Evolutionary conservation across 1,140 invertebrate genomes (phyloP).

Genomic region (Dendrolimus kikuchii): DNA sequence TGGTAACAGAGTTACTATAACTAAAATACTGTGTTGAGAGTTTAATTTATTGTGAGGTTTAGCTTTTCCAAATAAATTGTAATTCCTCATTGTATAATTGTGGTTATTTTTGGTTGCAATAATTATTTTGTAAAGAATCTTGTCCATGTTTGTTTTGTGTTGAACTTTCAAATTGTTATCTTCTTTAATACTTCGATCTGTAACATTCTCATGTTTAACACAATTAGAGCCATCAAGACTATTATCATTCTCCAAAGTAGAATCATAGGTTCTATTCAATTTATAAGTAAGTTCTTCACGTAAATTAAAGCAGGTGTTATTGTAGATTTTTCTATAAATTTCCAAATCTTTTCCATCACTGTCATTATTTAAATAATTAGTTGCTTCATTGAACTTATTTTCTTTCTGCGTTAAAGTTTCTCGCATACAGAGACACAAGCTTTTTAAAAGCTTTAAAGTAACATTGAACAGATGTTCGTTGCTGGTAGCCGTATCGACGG

Average conservation of each 20-base stretch:
- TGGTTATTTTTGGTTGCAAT: constrained; percentile 28
- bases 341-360: constrained; percentile 20
- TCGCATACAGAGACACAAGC: constrained; percentile 46
- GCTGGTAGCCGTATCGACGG: constrained; percentile 34
- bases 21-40: constrained; percentile 27
- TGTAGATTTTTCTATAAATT: constrained; percentile 40
- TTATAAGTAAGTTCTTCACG: constrained; percentile 17
- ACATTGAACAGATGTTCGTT: constrained; percentile 39
- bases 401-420: constrained; percentile 29
- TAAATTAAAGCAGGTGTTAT: constrained; percentile 41
- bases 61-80: constrained; percentile 31
- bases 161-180: constrained; percentile 3
- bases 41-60: constrained; percentile 9
- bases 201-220: constrained; percentile 12
- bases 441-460: constrained; percentile 40
- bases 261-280: constrained; percentile 13
- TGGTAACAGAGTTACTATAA: constrained; percentile 42
- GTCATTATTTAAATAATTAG: constrained; percentile 14
- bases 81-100: constrained; percentile 36
- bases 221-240: constrained; percentile 10
- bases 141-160: constrained; percentile 10
- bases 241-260: constrained; percentile 4
- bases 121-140: constrained; percentile 32
- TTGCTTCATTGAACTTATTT: constrained; percentile 17
- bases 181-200: neutral